These are phyloP conservation scores for Zaprionus vittiger DNA, from an alignment of 1,140 invertebrate genomes.

Conservation along the genomic window DNA sequence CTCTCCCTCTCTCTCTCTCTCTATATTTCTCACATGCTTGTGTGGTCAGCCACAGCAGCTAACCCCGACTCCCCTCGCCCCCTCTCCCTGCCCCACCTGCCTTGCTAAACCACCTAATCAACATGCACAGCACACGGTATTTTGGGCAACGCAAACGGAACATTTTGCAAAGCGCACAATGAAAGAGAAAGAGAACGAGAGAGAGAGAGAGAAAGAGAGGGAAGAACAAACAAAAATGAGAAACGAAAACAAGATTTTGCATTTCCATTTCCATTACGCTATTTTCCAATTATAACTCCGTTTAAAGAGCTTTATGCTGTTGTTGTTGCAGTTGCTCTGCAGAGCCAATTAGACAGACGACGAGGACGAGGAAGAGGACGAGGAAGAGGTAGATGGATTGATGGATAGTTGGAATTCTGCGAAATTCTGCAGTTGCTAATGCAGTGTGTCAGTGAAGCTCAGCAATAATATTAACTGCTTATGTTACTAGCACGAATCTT, in stretches of 20 bases:
- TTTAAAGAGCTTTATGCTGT: conserved; percentile 1
- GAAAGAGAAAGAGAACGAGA: background rate
- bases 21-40: background rate
- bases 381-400: too few species aligned
- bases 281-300: conserved; percentile 4
- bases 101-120: background rate
- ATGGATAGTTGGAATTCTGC: too few species aligned
- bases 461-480: too few species aligned
- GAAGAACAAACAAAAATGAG: background rate
- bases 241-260: conserved; percentile 4
- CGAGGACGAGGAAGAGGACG: background rate
- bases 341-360: background rate
- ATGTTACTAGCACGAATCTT: too few species aligned
- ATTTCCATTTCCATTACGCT: conserved; percentile 9
- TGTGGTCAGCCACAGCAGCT: background rate
- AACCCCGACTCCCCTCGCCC: background rate
- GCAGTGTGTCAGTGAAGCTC: too few species aligned
- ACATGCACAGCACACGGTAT: conserved; percentile 5
- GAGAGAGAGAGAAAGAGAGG: background rate
- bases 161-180: background rate
- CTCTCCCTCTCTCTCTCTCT: too few species aligned
- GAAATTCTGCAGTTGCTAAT: too few species aligned
- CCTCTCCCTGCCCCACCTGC: background rate
- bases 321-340: too few species aligned
- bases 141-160: background rate